Percentiles rank a stretch among this genome's conserved stretches.
Conservation (phyloP, 1,140 invertebrate genomes). For the Drosophila saltans region DNA sequence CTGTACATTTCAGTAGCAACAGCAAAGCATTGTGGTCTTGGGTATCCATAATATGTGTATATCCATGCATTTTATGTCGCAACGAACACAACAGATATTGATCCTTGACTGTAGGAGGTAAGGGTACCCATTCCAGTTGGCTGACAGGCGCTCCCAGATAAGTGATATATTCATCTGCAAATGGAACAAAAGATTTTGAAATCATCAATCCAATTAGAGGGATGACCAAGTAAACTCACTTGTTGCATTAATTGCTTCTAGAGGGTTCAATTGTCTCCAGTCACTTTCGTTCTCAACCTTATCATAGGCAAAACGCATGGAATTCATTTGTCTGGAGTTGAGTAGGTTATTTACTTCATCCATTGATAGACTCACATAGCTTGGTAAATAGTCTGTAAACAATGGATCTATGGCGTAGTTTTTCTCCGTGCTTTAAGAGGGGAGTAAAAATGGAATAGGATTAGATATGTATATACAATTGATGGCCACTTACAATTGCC, state of each 20-base stretch:
- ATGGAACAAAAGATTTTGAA: not conserved
- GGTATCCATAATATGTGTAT: constrained; percentile 30
- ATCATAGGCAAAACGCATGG: constrained; percentile 56
- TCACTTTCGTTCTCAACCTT: not conserved
- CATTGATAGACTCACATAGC: constrained; percentile 18
- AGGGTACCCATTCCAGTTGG: constrained; percentile 61
- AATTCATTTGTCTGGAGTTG: constrained; percentile 35
- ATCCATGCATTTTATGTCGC: constrained; percentile 46
- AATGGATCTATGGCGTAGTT: constrained; percentile 38
- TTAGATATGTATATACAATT: not conserved
- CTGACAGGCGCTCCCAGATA: constrained; percentile 63
- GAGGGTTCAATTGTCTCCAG: constrained; percentile 43
- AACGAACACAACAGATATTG: constrained; percentile 67
- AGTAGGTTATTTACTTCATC: constrained; percentile 23
- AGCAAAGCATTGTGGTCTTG: constrained; percentile 33
- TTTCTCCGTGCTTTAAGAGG: constrained; percentile 17
- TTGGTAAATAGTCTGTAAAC: constrained; percentile 38
- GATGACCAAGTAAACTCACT: constrained; percentile 18
- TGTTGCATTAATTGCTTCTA: constrained; percentile 41
- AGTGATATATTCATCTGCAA: constrained; percentile 59
- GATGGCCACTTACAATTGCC: constrained; percentile 52
- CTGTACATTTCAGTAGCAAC: constrained; percentile 50
- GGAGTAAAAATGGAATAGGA: not conserved
- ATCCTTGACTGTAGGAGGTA: constrained; percentile 41
- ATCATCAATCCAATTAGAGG: not conserved